A percentile compares a stretch with the other conserved stretches of the same genome.
phyloP scores from a whole-genome alignment of 2,888 invertebrate genomes.

The Drosophila leonis region DNA sequence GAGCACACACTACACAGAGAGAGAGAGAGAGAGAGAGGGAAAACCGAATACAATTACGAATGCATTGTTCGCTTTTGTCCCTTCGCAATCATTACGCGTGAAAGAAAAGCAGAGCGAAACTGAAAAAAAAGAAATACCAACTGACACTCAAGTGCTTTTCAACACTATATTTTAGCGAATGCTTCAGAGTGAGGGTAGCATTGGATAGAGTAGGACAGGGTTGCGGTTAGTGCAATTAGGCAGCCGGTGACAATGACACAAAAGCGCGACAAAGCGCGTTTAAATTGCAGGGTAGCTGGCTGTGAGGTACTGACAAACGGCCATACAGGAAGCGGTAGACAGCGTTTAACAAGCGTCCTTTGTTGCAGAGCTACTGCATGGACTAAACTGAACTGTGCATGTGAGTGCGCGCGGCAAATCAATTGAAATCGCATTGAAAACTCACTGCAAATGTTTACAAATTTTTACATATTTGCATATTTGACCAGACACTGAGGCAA shows the following conservation, averaged over 20 bases:
- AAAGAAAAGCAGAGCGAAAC: slow-evolving; percentile 24
- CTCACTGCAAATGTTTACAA: slow-evolving; percentile 53
- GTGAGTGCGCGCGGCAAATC: slow-evolving; percentile 30
- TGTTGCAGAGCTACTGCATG: slow-evolving; percentile 39
- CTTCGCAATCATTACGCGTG: slow-evolving; percentile 55
- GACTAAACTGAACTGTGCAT: slow-evolving; percentile 19
- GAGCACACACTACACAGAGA: slow-evolving; percentile 33
- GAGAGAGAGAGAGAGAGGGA: background rate
- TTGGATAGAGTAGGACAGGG: slow-evolving; percentile 28
- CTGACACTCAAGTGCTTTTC: slow-evolving; percentile 73
- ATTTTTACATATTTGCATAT: slow-evolving; percentile 65
- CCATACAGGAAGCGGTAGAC: slow-evolving; percentile 47
- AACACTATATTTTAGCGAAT: slow-evolving; percentile 43
- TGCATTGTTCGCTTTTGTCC: slow-evolving; percentile 72
- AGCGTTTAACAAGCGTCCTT: slow-evolving; percentile 70
- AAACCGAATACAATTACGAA: slow-evolving; percentile 72
- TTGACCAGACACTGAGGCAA: slow-evolving; percentile 45
- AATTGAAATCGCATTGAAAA: slow-evolving; percentile 36
- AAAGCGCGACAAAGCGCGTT: slow-evolving; percentile 73
- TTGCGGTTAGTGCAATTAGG: slow-evolving; percentile 76
- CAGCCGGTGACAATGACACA: slow-evolving; percentile 78
- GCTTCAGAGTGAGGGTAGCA: background rate
- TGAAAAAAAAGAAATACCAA: slow-evolving; percentile 22
- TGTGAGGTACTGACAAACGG: slow-evolving; percentile 26
- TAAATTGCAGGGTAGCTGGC: slow-evolving; percentile 37